phyloP scores from a whole-genome alignment of 2,797 vertebrate species.

The Coendou prehensilis region DNA sequence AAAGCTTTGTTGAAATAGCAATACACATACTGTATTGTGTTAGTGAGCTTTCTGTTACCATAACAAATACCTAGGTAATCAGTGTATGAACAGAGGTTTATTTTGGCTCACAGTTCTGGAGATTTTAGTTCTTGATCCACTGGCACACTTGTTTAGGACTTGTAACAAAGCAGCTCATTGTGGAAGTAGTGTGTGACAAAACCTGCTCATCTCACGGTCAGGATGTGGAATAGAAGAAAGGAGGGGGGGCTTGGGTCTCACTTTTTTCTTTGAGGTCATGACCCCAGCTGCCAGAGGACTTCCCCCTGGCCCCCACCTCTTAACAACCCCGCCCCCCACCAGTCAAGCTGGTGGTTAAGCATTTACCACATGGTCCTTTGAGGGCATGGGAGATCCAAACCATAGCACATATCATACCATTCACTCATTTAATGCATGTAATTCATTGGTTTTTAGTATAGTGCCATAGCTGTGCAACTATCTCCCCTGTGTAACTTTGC shows the following conservation, averaged over 20 bases:
- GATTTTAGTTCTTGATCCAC: no score
- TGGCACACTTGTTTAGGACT: no score
- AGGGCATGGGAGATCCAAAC: background rate
- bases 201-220: no score
- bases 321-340: no score
- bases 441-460: background rate
- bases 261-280: background rate
- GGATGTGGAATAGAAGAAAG: no score
- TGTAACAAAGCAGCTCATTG: no score
- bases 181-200: no score
- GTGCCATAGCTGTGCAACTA: background rate
- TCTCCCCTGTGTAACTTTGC: background rate
- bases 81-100: background rate
- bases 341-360: no score
- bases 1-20: background rate
- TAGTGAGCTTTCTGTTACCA: background rate
- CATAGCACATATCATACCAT: background rate
- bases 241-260: no score
- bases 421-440: background rate
- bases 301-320: no score
- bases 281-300: background rate
- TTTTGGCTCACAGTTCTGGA: no score
- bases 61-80: background rate
- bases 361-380: no score
- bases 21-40: background rate